Conservation (phyloP, 2,888 invertebrate genomes). For the Agrilus mali region DNA sequence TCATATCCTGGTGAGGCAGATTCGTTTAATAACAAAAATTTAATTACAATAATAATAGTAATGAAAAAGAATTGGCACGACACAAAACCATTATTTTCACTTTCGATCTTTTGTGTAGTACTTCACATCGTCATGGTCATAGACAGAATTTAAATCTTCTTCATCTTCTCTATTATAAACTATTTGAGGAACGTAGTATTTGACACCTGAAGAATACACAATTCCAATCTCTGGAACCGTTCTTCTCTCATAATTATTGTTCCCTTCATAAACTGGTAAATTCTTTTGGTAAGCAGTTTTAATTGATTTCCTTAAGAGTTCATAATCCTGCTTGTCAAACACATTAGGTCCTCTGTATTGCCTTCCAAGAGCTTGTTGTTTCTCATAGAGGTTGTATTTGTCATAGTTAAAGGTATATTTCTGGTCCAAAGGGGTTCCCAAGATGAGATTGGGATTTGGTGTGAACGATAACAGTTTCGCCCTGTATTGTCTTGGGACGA, state of each 20-base stretch:
- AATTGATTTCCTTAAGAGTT: conserved; percentile 13
- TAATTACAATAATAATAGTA: too few relatives aligned
- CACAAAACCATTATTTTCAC: not conserved
- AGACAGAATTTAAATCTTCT: conserved; percentile 27
- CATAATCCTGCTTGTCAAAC: conserved; percentile 30
- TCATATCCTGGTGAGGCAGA: too few relatives aligned
- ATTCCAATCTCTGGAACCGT: conserved; percentile 31
- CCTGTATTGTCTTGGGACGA: conserved; percentile 27
- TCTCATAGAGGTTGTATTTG: conserved; percentile 23
- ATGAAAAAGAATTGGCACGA: too few relatives aligned
- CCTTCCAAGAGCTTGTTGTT: conserved; percentile 22
- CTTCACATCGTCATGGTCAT: conserved; percentile 27
- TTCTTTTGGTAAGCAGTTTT: not conserved
- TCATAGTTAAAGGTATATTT: conserved; percentile 25
- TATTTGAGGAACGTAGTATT: conserved; percentile 32
- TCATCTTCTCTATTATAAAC: conserved; percentile 19
- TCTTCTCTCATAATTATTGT: conserved; percentile 2
- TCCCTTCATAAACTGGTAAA: not conserved
- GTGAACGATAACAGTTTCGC: conserved; percentile 21
- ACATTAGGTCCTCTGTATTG: conserved; percentile 31
- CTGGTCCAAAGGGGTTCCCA: conserved; percentile 30
- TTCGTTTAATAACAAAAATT: too few relatives aligned
- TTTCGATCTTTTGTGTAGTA: conserved; percentile 5
- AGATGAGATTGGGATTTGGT: conserved; percentile 23
- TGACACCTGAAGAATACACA: conserved; percentile 30